Percentiles rank a stretch among this genome's conserved stretches.
phyloP scores from a whole-genome alignment of 2,797 vertebrate species.

The Cyclura pinguis region DNA sequence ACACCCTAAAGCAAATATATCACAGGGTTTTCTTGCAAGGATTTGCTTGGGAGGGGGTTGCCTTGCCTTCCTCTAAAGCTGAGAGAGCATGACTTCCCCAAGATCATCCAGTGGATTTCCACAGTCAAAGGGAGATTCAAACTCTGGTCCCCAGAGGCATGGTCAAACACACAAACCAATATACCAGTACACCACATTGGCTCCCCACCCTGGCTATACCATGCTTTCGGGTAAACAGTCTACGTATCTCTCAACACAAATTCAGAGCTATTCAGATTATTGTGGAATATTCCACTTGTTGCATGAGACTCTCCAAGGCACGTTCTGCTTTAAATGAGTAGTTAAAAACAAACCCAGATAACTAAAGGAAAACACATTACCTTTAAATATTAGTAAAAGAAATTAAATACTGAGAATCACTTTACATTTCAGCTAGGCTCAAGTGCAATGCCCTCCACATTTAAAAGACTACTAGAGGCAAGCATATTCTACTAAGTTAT shows the following conservation, averaged over 20 bases:
- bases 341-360: conserved; percentile 21
- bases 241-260: background rate
- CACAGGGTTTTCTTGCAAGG: too few relatives aligned
- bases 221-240: background rate
- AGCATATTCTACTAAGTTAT: conserved; percentile 49
- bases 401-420: conserved; percentile 41
- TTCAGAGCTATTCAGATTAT: background rate
- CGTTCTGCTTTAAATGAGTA: background rate
- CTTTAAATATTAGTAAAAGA: conserved; percentile 61
- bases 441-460: conserved; percentile 7
- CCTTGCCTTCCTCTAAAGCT: too few relatives aligned
- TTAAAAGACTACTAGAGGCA: background rate
- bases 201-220: too few relatives aligned
- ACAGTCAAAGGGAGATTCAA: too few relatives aligned
- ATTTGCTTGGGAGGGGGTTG: too few relatives aligned
- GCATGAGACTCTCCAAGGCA: background rate
- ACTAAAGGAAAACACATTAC: conserved; percentile 46
- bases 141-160: too few relatives aligned
- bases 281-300: background rate
- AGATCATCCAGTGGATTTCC: too few relatives aligned
- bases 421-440: background rate
- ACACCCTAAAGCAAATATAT: too few relatives aligned
- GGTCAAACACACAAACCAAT: too few relatives aligned
- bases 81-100: too few relatives aligned
- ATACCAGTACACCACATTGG: too few relatives aligned